Base-by-base conservation (phyloP, 2,888 invertebrate genomes). In the Masnerella sp. region DNA sequence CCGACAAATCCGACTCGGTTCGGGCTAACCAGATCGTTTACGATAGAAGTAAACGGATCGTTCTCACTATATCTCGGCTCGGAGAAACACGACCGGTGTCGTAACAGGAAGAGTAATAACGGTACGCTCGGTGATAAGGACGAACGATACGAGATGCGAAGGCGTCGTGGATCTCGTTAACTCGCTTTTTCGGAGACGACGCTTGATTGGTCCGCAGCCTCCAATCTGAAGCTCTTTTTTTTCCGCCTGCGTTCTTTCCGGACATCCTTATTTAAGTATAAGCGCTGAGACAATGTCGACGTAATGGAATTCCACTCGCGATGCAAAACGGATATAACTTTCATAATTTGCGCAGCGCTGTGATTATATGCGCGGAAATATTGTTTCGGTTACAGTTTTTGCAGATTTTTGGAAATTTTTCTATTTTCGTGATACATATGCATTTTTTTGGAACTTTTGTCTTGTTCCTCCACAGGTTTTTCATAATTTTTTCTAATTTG, bases 51-150 rank as follows among this genome's bases (percentile, higher is more conserved):
- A 74, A 74, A 68, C 68, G 68, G 69, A 69, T 69, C 64, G 72
- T 65, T 72, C 72, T 45, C 54, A 32, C 54, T 54, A 28, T 65
- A 65, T 65, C 64, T 58, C 65, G 38, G 17, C 34, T 58, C 64
- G 71, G 67, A 72, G 74, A 74, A 75, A 74, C 78, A 77, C 68
- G 75, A 76, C 68, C 58, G 36, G 64, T 74, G 67, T 58, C 71
- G 72, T 70, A 70, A 71, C 76, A 71, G 77, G 75, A 81, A 80
- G 81, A 83, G 80, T 84, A 83, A 84, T 84, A 83, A 84, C 83
- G 83, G 83, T 80, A 81, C 79, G 73, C 52, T 49, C 52, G 43
- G 47, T 78, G 77, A 79, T 79, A 77, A 77, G 75, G 68, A 73
- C 69, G 52, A 42, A 65, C 54, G 58, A 65, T 71, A 59, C 52